A percentile compares a stretch with the other conserved stretches of the same genome.
phyloP scores from a whole-genome alignment of 2,888 invertebrate genomes.

The Artemia sp. region DNA sequence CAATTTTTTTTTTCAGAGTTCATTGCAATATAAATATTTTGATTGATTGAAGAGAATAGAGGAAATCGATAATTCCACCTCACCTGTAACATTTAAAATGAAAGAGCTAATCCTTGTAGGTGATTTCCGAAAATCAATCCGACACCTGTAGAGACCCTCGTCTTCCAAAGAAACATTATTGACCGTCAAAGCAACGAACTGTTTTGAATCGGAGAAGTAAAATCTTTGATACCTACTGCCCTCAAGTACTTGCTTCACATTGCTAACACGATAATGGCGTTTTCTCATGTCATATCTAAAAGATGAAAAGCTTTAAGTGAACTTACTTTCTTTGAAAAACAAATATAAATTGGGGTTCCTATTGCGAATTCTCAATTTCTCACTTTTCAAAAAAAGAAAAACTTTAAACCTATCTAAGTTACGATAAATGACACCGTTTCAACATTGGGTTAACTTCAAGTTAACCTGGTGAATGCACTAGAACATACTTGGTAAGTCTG shows the following conservation, averaged over 20 bases:
- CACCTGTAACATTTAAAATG: background rate
- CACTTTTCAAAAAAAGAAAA: too few relatives aligned
- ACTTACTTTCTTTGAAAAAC: too few relatives aligned
- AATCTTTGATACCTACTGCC: background rate
- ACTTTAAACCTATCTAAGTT: too few relatives aligned
- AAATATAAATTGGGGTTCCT: too few relatives aligned
- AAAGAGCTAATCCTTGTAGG: constrained; percentile 9
- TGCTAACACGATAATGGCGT: background rate
- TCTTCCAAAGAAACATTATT: background rate
- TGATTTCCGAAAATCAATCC: constrained; percentile 12
- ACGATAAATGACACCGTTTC: too few relatives aligned
- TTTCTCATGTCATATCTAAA: constrained; percentile 7
- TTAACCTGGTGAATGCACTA: too few relatives aligned
- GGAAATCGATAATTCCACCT: background rate
- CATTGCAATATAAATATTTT: too few relatives aligned
- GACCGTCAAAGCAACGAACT: constrained; percentile 6
- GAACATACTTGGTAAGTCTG: too few relatives aligned
- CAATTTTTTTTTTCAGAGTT: too few relatives aligned
- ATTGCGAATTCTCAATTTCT: too few relatives aligned
- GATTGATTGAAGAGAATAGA: too few relatives aligned
- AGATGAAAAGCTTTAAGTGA: background rate
- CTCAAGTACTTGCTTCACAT: background rate
- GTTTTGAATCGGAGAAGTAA: constrained; percentile 4
- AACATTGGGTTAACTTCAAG: too few relatives aligned
- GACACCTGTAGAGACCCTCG: background rate